Conservation (phyloP, 2,113 vertebrate species). For the Regulus satrapa region DNA sequence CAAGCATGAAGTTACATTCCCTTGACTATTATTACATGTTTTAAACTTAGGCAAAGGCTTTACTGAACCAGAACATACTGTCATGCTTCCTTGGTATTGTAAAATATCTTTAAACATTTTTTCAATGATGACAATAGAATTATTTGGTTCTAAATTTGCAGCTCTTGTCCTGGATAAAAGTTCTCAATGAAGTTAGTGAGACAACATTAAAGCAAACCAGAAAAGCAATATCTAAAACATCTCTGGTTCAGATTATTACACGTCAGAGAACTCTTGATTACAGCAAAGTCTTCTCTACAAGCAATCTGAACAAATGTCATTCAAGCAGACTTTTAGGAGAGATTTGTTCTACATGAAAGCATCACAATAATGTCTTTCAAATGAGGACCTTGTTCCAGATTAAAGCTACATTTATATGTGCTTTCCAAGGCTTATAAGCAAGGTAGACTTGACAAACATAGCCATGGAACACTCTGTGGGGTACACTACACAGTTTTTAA, state of each 20-base stretch:
- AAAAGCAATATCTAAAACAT: not conserved
- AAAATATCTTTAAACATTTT: not conserved
- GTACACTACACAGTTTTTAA: not conserved
- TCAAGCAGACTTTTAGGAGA: not conserved
- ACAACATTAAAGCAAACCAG: not conserved
- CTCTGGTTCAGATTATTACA: not conserved
- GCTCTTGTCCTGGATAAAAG: not conserved
- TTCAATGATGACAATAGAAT: not conserved
- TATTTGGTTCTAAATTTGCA: not conserved
- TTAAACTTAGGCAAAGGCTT: not conserved
- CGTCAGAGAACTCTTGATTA: not conserved
- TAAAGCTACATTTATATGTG: not conserved
- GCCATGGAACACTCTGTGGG: not conserved
- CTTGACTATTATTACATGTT: not conserved
- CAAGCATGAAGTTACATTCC: not conserved
- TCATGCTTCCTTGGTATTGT: not conserved
- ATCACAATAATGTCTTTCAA: not conserved
- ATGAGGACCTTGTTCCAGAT: not conserved
- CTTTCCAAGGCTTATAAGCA: not conserved
- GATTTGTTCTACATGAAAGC: not conserved
- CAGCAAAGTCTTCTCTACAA: not conserved
- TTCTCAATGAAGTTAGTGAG: not conserved
- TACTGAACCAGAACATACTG: not conserved
- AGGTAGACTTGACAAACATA: not conserved
- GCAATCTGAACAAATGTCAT: not conserved